Evolutionary conservation across 2,888 invertebrate species (phyloP).

Genomic region (Caenorhabditis sp.): DNA sequence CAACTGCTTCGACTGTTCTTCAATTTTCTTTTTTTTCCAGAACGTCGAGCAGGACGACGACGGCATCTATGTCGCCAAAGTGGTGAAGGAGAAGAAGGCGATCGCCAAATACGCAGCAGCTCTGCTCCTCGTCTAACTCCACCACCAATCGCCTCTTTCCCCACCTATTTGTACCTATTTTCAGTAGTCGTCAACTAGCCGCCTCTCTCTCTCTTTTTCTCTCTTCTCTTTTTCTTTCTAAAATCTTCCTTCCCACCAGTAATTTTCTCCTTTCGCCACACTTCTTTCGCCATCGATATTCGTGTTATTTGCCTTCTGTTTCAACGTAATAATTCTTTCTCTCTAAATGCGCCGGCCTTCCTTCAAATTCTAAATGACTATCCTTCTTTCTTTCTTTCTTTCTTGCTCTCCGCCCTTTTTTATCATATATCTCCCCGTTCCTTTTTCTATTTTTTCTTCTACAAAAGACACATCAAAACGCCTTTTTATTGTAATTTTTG

Average conservation of each 20-base stretch:
- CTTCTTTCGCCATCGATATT: slow-evolving; percentile 66
- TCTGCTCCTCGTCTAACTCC: slow-evolving; percentile 50
- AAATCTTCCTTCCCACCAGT: no score
- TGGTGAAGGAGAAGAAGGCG: slow-evolving; percentile 81
- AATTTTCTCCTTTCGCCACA: slow-evolving; percentile 50
- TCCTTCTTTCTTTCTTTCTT: slow-evolving; percentile 3
- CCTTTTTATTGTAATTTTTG: slow-evolving; percentile 39
- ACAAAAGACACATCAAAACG: slow-evolving; percentile 24
- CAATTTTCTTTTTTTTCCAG: slow-evolving; percentile 63
- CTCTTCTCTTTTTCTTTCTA: not conserved
- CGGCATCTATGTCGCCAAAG: slow-evolving; percentile 78
- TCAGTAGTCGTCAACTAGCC: slow-evolving; percentile 46
- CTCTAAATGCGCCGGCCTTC: slow-evolving; percentile 4
- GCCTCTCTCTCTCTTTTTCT: slow-evolving; percentile 7
- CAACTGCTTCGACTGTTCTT: no score
- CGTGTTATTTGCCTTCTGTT: slow-evolving; percentile 53
- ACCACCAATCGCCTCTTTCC: not conserved
- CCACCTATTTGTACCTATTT: slow-evolving; percentile 57
- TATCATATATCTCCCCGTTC: no score
- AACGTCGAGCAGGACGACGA: slow-evolving; percentile 75
- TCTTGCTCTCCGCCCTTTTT: not conserved
- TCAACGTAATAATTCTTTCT: slow-evolving; percentile 31
- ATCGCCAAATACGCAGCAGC: slow-evolving; percentile 79
- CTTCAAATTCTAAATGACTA: slow-evolving; percentile 8
- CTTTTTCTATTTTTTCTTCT: slow-evolving; percentile 1